Evolutionary conservation across 2,888 invertebrate species (phyloP).

Genomic region (Meiosimyza decipiens): DNA sequence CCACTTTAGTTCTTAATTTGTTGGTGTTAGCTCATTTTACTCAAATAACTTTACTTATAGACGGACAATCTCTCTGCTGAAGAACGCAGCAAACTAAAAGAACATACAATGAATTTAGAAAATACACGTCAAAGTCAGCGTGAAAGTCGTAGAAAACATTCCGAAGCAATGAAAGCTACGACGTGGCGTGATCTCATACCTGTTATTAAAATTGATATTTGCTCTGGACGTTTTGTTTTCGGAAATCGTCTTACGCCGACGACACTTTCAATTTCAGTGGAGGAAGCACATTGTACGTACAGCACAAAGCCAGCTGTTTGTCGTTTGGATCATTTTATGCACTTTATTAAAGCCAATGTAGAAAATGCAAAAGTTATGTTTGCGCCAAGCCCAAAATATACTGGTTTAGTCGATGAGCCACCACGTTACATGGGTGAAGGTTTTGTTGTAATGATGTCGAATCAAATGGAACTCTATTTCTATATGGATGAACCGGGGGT

Average conservation of each 20-base stretch:
- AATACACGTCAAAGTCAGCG: slow-evolving; percentile 70
- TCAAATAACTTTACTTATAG: slow-evolving; percentile 43
- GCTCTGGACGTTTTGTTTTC: slow-evolving; percentile 91
- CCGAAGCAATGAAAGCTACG: slow-evolving; percentile 86
- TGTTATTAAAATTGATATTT: slow-evolving; percentile 94
- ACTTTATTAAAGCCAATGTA: slow-evolving; percentile 92
- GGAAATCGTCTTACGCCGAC: slow-evolving; percentile 96
- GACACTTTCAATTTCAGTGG: slow-evolving; percentile 89
- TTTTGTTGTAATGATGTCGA: slow-evolving; percentile 95
- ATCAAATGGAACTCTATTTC: slow-evolving; percentile 93
- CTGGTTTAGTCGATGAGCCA: slow-evolving; percentile 92
- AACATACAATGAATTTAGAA: slow-evolving; percentile 73
- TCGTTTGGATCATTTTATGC: slow-evolving; percentile 93
- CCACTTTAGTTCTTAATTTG: not conserved
- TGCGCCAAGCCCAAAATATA: slow-evolving; percentile 96
- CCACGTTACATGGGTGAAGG: slow-evolving; percentile 99
- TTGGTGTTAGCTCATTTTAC: slow-evolving; percentile 7
- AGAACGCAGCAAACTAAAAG: slow-evolving; percentile 70
- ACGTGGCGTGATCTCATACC: slow-evolving; percentile 97
- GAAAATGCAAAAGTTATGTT: slow-evolving; percentile 96
- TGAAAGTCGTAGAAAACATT: slow-evolving; percentile 69
- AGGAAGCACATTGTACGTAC: slow-evolving; percentile 94
- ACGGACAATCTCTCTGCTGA: slow-evolving; percentile 71
- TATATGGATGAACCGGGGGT: slow-evolving; percentile 95
- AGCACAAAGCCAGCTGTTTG: slow-evolving; percentile 96